These are phyloP conservation scores for Narcine bancroftii DNA, from an alignment of 2,113 vertebrate genomes.

Conservation along the genomic window DNA sequence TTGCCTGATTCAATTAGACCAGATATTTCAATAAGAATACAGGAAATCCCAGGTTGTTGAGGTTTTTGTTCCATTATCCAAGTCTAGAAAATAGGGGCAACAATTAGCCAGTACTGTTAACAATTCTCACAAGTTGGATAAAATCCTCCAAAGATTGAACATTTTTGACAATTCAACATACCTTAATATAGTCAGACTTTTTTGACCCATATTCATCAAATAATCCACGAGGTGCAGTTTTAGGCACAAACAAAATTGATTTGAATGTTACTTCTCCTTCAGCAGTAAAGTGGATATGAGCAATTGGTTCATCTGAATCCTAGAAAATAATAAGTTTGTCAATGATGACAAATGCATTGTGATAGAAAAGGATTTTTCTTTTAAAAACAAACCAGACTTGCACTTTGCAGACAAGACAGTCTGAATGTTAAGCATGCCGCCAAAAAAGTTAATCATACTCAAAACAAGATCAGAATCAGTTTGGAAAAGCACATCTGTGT, in stretches of 20 bases:
- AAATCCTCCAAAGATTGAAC: too few relatives aligned
- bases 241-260: slow-evolving; percentile 93
- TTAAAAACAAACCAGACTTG: neutral
- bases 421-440: too few relatives aligned
- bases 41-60: neutral
- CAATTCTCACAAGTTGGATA: neutral
- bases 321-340: slow-evolving; percentile 45
- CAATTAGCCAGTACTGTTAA: neutral
- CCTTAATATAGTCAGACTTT: slow-evolving; percentile 97
- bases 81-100: neutral
- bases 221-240: slow-evolving; percentile 80
- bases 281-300: slow-evolving; percentile 91
- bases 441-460: neutral
- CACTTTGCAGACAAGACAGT: neutral
- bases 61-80: neutral
- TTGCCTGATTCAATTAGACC: neutral
- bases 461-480: too few relatives aligned
- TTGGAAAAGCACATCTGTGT: too few relatives aligned
- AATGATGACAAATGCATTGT: neutral
- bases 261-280: slow-evolving; percentile 98
- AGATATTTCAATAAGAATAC: neutral
- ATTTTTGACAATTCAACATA: slow-evolving; percentile 42
- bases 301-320: slow-evolving; percentile 83
- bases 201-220: slow-evolving; percentile 98
- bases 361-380: too few relatives aligned